Evolutionary conservation across 2,113 vertebrate species (phyloP), one percentile per base, ranked within the genome.

Genomic region (Dryoscopus gambensis): DNA sequence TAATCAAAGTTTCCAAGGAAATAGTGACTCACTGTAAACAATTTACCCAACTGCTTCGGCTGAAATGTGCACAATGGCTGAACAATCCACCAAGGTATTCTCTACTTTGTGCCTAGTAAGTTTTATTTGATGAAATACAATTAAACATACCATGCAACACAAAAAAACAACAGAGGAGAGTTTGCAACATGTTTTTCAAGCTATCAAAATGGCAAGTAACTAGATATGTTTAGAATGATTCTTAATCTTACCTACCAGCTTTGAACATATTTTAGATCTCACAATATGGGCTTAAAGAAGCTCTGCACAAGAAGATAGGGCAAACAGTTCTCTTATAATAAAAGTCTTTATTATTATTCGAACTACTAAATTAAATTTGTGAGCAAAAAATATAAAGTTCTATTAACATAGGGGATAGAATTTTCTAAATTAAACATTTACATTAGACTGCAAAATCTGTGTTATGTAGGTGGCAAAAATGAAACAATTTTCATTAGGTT

Each of bases 1-100:
- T 93, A 95, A 94, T 86, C 68, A 90, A 93, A 93, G 92, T 81
- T 96, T 84, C 82, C 68, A 93, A 90, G 68, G 79, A 81, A 94
- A 94, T 33, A 78, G 79, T 11, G 4, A 77, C n/a, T 71, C 68
- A n/a, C 13, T 60, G 56, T 71, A 94, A 95, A 84, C 79, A 84
- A 85, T 69, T 87, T 46, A 85, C 9, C 44, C 74, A 86, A 67
- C 33, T 27, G 30, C 62, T 95, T 85, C 90, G 80, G 50, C 71
- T 80, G 67, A 90, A 94, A 85, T 0, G 1, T 52, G 78, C 12
- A 22, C 24, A 62, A 73, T 0, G 2, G 50, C 84, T 87, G 53
- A 64, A 73, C 55, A 91, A 92, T n/a, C n/a, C 75, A 83, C 56
- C 39, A 50, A 75, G 22, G 57, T 42, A 50, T 39, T 89, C 86